Conservation (phyloP, 2,113 vertebrate genomes). For the Tyrannus savana region DNA sequence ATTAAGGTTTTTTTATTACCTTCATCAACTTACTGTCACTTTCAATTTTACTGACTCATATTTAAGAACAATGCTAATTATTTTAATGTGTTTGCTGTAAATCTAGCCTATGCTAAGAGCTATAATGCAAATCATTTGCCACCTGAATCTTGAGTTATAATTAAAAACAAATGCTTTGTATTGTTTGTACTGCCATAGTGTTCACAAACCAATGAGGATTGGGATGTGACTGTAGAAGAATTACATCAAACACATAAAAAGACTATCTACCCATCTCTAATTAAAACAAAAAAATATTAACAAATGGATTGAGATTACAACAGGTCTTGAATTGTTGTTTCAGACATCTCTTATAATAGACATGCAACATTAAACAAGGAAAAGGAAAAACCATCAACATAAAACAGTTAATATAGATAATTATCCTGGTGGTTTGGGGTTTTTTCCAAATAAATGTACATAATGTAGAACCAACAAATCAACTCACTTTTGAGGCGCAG, state of each 20-base stretch:
- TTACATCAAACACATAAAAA: not conserved
- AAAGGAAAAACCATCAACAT: not conserved
- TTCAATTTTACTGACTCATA: slow-evolving; percentile 53
- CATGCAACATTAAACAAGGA: not conserved
- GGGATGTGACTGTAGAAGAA: not conserved
- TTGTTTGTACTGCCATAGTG: not conserved
- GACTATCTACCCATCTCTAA: not conserved
- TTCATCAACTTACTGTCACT: slow-evolving; percentile 49
- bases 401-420: not conserved
- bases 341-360: not conserved
- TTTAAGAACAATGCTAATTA: slow-evolving; percentile 64
- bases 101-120: slow-evolving; percentile 17
- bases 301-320: not conserved
- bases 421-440: not conserved
- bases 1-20: slow-evolving; percentile 47
- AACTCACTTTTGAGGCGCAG: not conserved
- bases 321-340: not conserved
- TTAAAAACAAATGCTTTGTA: not conserved
- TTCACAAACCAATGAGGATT: not conserved
- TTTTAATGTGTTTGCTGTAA: slow-evolving; percentile 60
- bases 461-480: not conserved
- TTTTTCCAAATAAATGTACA: not conserved
- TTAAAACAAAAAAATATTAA: not conserved
- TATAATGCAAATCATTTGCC: slow-evolving; percentile 4
- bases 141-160: slow-evolving; percentile 18